Base-by-base conservation (phyloP, 1,140 invertebrate genomes). In the Octopus sinensis region DNA sequence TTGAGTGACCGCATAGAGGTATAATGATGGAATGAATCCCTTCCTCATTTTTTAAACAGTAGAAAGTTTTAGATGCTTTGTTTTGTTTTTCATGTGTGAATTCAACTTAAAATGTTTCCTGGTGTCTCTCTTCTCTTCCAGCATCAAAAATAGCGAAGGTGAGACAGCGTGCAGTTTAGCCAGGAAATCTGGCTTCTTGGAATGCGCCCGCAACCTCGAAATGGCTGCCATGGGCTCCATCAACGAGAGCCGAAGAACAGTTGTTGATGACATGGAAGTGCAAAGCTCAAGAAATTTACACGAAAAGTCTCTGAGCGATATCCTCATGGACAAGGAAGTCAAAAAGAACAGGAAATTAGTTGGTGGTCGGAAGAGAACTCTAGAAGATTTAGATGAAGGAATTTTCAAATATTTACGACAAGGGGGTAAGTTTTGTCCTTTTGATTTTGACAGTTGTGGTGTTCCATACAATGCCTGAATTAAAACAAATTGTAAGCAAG, bases 141-240 rank as follows among this genome's bases (percentile, higher is more conserved):
- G 87, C 54, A 77, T 86, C 52, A 78, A 81, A 56, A 88, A 88
- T 80, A 82, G 86, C 71, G 85, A 79, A 78, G 81, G 82, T 53
- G 83, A 84, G 30, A 84, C 83, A 17, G 81, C 86, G 23, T 81
- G 83, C 75, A 81, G 87, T 77, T 80, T 87, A 17, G 87, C 87
- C 5, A 77, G 79, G 7, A 56, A 71, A 17, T 81, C 80, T 81
- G 87, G 87, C 4, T 84, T 84, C 76, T 76, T 71, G 4, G 86
- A 88, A 53, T 88, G 87, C 84, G 85, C 84, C 23, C 82, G 82
- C 52, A 87, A 86, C 76, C 76, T 88, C 9, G 85, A 88, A 75
- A 82, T 81, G 77, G 85, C 76, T 0, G 30, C 30, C 30, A 43
- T 43, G 1, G 62, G 62, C n/a, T 12, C n/a, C 62, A 13, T 1